Percentiles rank a stretch among this genome's conserved stretches.
Evolutionary conservation across 2,113 vertebrate genomes (phyloP).

Genomic region (Mustela lutreola): DNA sequence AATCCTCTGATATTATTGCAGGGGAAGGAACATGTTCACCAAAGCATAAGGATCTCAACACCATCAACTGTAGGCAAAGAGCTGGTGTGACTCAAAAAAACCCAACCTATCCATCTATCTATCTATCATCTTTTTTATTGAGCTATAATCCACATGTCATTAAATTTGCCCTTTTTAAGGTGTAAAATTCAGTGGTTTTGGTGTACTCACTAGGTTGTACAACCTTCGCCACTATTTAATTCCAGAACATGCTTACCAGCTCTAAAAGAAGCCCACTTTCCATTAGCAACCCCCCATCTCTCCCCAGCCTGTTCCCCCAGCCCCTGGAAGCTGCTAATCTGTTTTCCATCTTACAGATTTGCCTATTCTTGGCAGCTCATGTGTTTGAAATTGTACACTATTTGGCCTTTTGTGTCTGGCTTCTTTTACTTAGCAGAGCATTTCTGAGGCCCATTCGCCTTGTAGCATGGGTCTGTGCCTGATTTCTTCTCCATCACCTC

Average conservation of each 20-base stretch:
- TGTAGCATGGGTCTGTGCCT: neutral
- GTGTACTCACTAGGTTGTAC: neutral
- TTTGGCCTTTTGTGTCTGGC: neutral
- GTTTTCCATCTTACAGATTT: neutral
- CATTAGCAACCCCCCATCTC: neutral
- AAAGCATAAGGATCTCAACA: neutral
- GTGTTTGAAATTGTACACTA: neutral
- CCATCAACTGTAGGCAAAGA: neutral
- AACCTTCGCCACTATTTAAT: neutral
- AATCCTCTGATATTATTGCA: neutral
- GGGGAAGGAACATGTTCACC: neutral
- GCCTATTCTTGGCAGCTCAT: neutral
- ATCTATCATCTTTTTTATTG: neutral
- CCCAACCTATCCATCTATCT: neutral
- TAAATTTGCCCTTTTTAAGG: neutral
- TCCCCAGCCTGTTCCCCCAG: neutral
- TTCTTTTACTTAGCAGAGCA: neutral
- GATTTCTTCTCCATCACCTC: neutral
- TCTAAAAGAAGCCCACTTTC: neutral
- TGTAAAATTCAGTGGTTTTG: neutral
- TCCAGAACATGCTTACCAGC: neutral
- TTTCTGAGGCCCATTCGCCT: neutral
- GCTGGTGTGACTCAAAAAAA: neutral
- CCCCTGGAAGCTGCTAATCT: neutral
- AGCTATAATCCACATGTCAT: neutral